A percentile compares a stretch with the other conserved stretches of the same genome.
These are phyloP conservation scores for Paraescarpia echinospica DNA, from an alignment of 1,140 invertebrate species.

Conservation along the genomic window DNA sequence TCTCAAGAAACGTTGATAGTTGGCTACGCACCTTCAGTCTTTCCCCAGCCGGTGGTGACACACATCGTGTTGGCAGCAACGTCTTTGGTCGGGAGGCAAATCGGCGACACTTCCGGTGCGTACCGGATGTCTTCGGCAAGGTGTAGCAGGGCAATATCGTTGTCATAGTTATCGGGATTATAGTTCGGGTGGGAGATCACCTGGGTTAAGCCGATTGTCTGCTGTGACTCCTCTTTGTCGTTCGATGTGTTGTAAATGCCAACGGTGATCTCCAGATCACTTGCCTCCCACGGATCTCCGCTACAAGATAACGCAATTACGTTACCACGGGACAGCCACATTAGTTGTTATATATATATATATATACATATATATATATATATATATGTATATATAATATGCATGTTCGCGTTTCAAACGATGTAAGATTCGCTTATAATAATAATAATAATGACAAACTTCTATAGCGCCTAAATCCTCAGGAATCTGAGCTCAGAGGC, in stretches of 20 bases:
- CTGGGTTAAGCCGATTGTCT: background rate
- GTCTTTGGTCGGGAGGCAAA: background rate
- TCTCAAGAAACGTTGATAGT: background rate
- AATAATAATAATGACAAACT: too few relatives aligned
- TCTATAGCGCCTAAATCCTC: too few relatives aligned
- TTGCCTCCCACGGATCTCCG: background rate
- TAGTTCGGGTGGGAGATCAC: conserved; percentile 3
- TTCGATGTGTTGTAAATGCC: background rate
- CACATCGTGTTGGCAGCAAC: conserved; percentile 10
- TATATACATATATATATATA: too few relatives aligned
- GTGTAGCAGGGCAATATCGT: conserved; percentile 10
- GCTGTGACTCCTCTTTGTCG: background rate
- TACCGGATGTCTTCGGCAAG: conserved; percentile 9
- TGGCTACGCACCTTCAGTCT: conserved; percentile 9
- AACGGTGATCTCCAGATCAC: background rate
- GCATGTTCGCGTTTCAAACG: too few relatives aligned
- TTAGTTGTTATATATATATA: too few relatives aligned
- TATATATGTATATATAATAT: too few relatives aligned
- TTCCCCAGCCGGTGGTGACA: conserved; percentile 19
- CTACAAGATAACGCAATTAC: background rate
- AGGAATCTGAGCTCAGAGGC: too few relatives aligned
- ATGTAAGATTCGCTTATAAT: too few relatives aligned
- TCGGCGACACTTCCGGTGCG: background rate
- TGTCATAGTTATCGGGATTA: background rate
- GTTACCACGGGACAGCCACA: too few relatives aligned